A percentile compares a stretch with the other conserved stretches of the same genome.
Evolutionary conservation across 2,888 invertebrate genomes (phyloP).

Genomic region (Trichogramma evanescens): DNA sequence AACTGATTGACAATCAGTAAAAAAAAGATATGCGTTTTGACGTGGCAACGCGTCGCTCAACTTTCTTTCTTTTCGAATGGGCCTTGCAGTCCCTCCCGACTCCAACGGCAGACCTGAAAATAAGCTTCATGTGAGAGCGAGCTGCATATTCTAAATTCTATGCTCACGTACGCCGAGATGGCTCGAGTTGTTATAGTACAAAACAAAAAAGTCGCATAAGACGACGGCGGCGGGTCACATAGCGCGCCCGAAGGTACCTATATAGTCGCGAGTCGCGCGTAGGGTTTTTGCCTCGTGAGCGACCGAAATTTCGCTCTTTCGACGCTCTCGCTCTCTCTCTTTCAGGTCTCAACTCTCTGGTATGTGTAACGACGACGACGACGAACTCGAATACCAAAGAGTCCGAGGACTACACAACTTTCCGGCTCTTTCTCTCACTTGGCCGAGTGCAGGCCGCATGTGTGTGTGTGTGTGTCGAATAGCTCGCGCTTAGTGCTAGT

Average conservation of each 20-base stretch:
- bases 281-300: conserved; percentile 27
- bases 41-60: no score
- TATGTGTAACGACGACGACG: conserved; percentile 25
- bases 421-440: not conserved
- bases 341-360: conserved; percentile 11
- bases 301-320: conserved; percentile 25
- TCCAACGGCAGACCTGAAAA: no score
- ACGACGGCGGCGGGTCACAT: conserved; percentile 37
- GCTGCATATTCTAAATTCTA: conserved; percentile 45
- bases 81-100: no score
- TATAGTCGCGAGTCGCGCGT: not conserved
- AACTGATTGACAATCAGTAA: no score
- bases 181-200: conserved; percentile 36
- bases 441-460: no score
- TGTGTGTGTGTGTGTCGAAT: no score
- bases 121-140: not conserved
- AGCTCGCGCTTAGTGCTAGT: no score
- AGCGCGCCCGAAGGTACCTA: conserved; percentile 5
- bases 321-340: conserved; percentile 18
- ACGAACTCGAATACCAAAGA: conserved; percentile 16
- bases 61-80: no score
- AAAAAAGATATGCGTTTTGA: no score
- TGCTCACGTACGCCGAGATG: conserved; percentile 34
- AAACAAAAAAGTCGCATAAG: conserved; percentile 36
- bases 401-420: not conserved